These are phyloP conservation scores for Pardalotus punctatus DNA, from an alignment of 2,113 vertebrate species.

Conservation along the genomic window DNA sequence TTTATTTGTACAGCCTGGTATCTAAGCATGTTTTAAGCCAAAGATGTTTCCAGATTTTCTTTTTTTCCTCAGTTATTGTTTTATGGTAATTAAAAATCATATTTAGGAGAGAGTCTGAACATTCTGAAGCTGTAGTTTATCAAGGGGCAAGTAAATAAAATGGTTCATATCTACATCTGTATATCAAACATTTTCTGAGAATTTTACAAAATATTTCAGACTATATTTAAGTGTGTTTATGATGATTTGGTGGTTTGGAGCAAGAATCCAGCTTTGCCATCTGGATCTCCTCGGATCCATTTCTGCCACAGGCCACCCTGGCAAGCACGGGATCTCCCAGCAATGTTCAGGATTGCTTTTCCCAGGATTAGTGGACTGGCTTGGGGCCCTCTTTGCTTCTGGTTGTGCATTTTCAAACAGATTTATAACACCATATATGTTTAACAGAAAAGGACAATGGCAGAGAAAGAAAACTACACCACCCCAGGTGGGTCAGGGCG, in stretches of 20 bases:
- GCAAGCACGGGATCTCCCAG: background rate
- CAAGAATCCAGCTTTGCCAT: background rate
- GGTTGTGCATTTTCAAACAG: background rate
- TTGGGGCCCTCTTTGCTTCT: background rate
- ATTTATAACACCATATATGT: accelerated
- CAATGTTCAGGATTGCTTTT: background rate
- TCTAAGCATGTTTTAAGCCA: background rate
- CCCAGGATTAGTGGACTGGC: background rate
- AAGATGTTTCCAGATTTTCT: background rate
- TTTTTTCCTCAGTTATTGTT: background rate
- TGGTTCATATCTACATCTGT: background rate
- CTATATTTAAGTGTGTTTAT: background rate
- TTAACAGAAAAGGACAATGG: background rate
- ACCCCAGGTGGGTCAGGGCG: background rate
- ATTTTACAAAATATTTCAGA: background rate
- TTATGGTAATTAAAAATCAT: background rate
- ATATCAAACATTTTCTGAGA: background rate
- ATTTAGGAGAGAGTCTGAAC: background rate
- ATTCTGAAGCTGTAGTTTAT: background rate
- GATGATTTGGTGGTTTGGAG: background rate
- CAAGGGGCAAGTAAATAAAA: background rate
- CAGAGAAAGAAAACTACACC: background rate
- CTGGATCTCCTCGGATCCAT: accelerated
- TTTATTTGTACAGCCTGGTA: background rate
- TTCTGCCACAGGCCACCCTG: background rate